phyloP scores from a whole-genome alignment of 2,113 vertebrate species.

The Caretta caretta region DNA sequence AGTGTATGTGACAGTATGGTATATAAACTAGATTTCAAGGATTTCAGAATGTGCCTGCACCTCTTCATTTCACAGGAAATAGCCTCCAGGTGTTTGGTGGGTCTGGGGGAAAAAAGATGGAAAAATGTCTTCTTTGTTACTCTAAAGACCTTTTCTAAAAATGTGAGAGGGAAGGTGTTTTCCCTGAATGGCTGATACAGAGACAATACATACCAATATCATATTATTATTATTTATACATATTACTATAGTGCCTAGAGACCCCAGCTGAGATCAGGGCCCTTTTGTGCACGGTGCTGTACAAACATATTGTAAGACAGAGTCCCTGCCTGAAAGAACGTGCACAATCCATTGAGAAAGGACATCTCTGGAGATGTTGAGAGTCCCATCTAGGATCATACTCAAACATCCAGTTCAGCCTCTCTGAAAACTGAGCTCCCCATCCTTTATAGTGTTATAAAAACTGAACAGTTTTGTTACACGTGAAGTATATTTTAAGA shows the following conservation, averaged over 20 bases:
- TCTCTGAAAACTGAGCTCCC: background rate
- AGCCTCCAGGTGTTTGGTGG: constrained; percentile 42
- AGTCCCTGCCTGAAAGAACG: background rate
- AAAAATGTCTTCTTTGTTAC: background rate
- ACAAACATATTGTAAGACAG: background rate
- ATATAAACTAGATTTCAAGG: background rate
- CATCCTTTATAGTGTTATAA: background rate
- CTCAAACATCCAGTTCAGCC: background rate
- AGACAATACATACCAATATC: background rate
- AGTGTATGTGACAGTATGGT: constrained; percentile 7
- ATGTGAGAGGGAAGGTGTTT: background rate
- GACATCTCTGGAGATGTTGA: background rate
- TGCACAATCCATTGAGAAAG: background rate
- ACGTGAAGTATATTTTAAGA: background rate
- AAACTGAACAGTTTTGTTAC: background rate
- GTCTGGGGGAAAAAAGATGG: background rate
- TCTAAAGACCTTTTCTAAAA: background rate
- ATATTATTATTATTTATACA: constrained; percentile 11
- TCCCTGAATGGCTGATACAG: background rate
- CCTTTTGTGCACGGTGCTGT: background rate
- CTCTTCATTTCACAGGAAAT: constrained; percentile 29
- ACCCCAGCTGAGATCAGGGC: background rate
- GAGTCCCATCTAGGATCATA: background rate
- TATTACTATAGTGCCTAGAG: background rate
- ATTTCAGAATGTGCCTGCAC: background rate